Evolutionary conservation across 2,113 vertebrate species (phyloP), one percentile per base, ranked within the genome.

Genomic region (Amblyopsis rosae): DNA sequence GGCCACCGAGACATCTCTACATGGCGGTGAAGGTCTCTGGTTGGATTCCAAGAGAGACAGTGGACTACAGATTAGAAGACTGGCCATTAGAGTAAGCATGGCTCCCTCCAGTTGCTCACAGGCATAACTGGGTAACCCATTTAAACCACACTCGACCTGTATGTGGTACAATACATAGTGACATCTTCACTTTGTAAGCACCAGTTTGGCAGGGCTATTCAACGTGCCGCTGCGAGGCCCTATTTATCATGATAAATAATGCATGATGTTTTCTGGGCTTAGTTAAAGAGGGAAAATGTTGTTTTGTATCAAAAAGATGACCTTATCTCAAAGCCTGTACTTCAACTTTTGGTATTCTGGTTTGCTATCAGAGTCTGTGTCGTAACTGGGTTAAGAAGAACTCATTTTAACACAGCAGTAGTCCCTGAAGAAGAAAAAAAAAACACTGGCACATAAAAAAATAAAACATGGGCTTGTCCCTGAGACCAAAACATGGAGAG

Each of bases 41-140:
- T 76, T 67, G 12, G 19, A 51, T 63, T 77, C 70, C 72, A 77
- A 77, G 35, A 0, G 79, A 69, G 81, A 82, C 65, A 69, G 69
- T 55, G 56, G 70, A 61, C 63, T 62, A 75, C 69, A 80, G 59
- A 69, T 75, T 57, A 49, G 16, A 70, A 54, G 63, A 72, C 32
- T 51, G 9, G 10, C 51, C 73, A 77, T 74, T 35, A 65, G 10
- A 32, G 82, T 71, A 77, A 84, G 84, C 78, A 80, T 51, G 33
- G 70, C 33, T 70, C 57, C 75, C 62, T 68, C 46, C n/a, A 17
- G 63, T 59, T 60, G 51, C 33, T 46, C 60, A 75, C 71, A 49
- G 67, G 75, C 73, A 76, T 65, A 81, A 69, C 15, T 77, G 67
- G 74, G 66, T 75, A 82, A 73, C 54, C 47, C 65, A 69, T 72